Evolutionary conservation across 2,797 vertebrate species (phyloP).

Genomic region (Neosalanx taihuensis): DNA sequence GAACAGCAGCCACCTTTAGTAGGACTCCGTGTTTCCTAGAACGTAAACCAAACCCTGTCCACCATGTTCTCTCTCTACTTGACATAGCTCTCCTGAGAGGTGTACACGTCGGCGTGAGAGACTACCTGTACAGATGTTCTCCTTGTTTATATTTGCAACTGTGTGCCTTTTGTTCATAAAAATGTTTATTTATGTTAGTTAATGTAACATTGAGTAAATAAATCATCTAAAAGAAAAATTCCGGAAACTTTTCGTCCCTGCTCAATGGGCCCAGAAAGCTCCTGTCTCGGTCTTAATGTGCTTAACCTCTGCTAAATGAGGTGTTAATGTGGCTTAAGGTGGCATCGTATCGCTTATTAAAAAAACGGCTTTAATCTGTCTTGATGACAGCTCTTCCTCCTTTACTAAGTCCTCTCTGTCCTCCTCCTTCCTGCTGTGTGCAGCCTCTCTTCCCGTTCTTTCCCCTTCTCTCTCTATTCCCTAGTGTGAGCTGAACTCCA

Average conservation of each 20-base stretch:
- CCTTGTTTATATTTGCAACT: slow-evolving; percentile 87
- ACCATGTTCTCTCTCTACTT: slow-evolving; percentile 21
- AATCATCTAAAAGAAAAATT: slow-evolving; percentile 66
- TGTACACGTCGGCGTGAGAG: slow-evolving; percentile 66
- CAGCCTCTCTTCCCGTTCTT: background rate
- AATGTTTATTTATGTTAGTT: slow-evolving; percentile 94
- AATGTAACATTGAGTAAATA: slow-evolving; percentile 84
- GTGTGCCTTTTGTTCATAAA: slow-evolving; percentile 94
- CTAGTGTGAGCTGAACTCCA: slow-evolving; percentile 44
- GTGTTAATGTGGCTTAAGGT: too few species aligned
- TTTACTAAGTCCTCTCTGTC: background rate
- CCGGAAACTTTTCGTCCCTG: background rate
- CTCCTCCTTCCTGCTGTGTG: too few species aligned
- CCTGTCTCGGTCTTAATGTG: background rate
- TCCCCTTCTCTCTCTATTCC: slow-evolving; percentile 2
- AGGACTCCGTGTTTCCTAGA: slow-evolving; percentile 43
- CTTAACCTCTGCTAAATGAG: too few species aligned
- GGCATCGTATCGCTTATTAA: too few species aligned
- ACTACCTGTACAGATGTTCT: slow-evolving; percentile 82
- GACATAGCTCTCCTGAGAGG: slow-evolving; percentile 45
- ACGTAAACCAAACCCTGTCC: slow-evolving; percentile 29
- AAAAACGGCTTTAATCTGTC: too few species aligned
- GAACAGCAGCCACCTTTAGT: slow-evolving; percentile 46
- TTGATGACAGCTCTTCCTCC: background rate
- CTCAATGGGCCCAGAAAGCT: background rate